A percentile compares a stretch with the other conserved stretches of the same genome.
These are phyloP conservation scores for Glaucidium brasilianum DNA, from an alignment of 2,113 vertebrate species.

Conservation along the genomic window DNA sequence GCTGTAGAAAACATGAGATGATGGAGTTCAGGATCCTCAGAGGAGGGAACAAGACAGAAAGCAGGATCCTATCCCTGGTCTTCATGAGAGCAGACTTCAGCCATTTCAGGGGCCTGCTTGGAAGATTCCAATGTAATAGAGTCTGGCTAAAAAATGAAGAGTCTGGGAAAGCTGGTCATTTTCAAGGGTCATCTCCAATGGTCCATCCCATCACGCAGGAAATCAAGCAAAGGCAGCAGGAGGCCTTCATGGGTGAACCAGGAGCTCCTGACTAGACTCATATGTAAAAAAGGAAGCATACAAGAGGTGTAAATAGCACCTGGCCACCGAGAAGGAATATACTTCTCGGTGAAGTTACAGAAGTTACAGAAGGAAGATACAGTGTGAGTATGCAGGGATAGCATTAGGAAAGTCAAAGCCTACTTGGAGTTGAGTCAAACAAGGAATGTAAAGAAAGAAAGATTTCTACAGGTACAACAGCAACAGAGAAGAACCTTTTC, in stretches of 20 bases:
- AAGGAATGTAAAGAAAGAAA: neutral
- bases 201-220: neutral
- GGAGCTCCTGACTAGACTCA: neutral
- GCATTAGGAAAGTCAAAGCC: neutral
- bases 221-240: neutral
- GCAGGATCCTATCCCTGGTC: neutral
- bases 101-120: neutral
- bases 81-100: neutral
- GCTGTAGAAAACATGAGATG: neutral
- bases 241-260: neutral
- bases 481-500: neutral
- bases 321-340: neutral
- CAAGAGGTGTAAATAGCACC: neutral
- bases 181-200: neutral
- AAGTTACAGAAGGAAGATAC: too few relatives aligned
- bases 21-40: neutral
- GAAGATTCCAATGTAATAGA: neutral
- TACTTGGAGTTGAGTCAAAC: neutral
- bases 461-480: neutral
- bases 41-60: neutral
- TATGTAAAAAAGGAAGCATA: neutral
- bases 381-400: neutral
- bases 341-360: too few relatives aligned
- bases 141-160: accelerated
- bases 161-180: neutral